Percentiles rank a stretch among this genome's conserved stretches.
These are phyloP conservation scores for Amblyjoppa proteus DNA, from an alignment of 2,888 invertebrate species.

Conservation along the genomic window DNA sequence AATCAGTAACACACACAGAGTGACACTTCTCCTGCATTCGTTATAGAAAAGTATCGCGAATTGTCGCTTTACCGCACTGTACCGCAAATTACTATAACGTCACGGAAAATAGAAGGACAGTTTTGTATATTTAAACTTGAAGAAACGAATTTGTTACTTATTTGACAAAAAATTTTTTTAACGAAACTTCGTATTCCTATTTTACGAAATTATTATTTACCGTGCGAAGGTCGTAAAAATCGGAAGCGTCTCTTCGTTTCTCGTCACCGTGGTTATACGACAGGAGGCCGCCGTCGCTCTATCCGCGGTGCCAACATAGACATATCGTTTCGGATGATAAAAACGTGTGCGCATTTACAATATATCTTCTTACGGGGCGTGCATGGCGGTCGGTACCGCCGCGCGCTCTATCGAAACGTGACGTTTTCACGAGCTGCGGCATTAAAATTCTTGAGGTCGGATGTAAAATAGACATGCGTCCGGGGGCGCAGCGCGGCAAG, in stretches of 20 bases:
- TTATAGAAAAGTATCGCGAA: too few species aligned
- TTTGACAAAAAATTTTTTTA: too few species aligned
- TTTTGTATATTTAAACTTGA: too few species aligned
- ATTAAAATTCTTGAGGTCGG: slow-evolving; percentile 53
- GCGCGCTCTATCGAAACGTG: slow-evolving; percentile 21
- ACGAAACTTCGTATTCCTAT: too few species aligned
- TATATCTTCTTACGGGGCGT: slow-evolving; percentile 1
- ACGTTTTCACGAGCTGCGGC: slow-evolving; percentile 38
- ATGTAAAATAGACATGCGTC: slow-evolving; percentile 44
- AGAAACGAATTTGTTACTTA: too few species aligned
- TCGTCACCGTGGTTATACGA: not conserved
- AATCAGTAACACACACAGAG: too few species aligned
- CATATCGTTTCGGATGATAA: slow-evolving; percentile 35
- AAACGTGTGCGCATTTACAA: not conserved
- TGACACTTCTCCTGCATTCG: too few species aligned
- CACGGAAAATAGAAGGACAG: too few species aligned
- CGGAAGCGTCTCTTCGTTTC: slow-evolving; percentile 2
- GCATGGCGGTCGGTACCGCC: not conserved
- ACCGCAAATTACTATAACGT: too few species aligned
- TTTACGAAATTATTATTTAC: too few species aligned
- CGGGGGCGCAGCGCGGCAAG: not conserved
- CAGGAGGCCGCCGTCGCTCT: not conserved
- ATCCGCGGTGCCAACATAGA: not conserved
- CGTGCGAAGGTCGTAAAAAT: not conserved
- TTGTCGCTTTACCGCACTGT: too few species aligned